Evolutionary conservation across 92 coral and sea anemone species (phyloP), one percentile per base, ranked within the genome.

Genomic region (Pocillopora meandrina): DNA sequence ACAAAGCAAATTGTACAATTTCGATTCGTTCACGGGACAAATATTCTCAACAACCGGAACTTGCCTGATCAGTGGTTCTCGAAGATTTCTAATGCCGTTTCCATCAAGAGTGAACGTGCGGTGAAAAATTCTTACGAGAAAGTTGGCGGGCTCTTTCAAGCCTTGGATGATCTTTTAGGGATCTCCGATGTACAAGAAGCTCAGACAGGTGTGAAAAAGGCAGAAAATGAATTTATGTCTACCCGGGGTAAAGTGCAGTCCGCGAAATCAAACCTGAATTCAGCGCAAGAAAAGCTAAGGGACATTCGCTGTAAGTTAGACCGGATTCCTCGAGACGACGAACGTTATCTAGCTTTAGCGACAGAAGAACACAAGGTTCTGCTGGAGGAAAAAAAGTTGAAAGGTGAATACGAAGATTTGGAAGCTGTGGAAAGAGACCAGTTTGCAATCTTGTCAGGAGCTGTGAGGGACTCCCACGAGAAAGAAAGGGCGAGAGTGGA

Each of bases 251-350:
- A 60, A 9, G 99, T 97, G 5, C 93, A 92, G 34, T 90, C 86
- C 42, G 84, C 90, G 1, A 93, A 93, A 76, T 88, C 81, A 23
- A 89, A 82, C 5, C 85, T 97, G 16, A 89, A 88, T 55, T 77
- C 80, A 21, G 78, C 92, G 9, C 99, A 95, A 66, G 83, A 74
- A 60, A 93, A 88, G 52, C 87, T 97, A 15, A 87, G 87, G 17
- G 99, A 97, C 31, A 84, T 97, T 20, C 95, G 99, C 11, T 89
- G 84, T 57, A 92, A 92, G 65, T 86, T 97, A 11, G 99, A 97
- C 70, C 95, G 99, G 34, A 88, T 92, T 4, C 95, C 99, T 9
- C 90, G 99, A 12, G 98, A 97, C 56, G 99, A 97, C 60, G 99
- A 97, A 76, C 93, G 95, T 17, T 97, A 97, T 76, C 87, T 97